Evolutionary conservation across 2,888 invertebrate genomes (phyloP).

Genomic region (Amiota mariae): DNA sequence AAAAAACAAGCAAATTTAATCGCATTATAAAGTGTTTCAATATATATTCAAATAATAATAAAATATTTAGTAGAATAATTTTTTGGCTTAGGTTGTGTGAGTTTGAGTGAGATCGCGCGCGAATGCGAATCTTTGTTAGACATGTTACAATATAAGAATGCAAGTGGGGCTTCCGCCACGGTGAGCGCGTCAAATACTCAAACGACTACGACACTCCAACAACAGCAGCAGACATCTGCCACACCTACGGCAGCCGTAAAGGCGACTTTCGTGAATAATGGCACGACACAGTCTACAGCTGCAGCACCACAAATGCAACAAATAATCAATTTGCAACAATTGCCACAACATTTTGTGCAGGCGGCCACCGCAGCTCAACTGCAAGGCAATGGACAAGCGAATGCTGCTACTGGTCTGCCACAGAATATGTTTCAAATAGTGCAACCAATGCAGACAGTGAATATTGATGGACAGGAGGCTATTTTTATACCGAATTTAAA

Average conservation of each 20-base stretch:
- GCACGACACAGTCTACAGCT: conserved; percentile 26
- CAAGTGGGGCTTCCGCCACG: conserved; percentile 39
- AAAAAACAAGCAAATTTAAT: too few species aligned
- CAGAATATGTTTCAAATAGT: conserved; percentile 75
- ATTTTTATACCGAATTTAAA: conserved; percentile 90
- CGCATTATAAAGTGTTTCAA: too few species aligned
- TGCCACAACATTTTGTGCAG: conserved; percentile 63
- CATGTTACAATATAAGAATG: conserved; percentile 68
- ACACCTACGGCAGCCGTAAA: conserved; percentile 58
- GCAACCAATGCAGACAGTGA: conserved; percentile 91
- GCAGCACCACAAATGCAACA: conserved; percentile 58
- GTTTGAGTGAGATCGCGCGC: too few species aligned
- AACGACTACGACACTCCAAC: conserved; percentile 40
- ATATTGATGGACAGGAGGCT: conserved; percentile 93
- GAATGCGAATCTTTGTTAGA: neutral
- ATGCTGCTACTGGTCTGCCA: conserved; percentile 43
- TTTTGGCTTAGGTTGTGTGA: too few species aligned
- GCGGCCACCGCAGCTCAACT: conserved; percentile 36
- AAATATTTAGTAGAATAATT: too few species aligned
- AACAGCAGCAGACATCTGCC: conserved; percentile 40
- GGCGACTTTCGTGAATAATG: conserved; percentile 48
- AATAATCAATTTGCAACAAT: conserved; percentile 67
- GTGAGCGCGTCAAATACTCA: conserved; percentile 41
- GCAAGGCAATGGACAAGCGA: conserved; percentile 37
- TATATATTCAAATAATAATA: too few species aligned